Base-by-base conservation (phyloP, 2,797 vertebrate species). In the Leuciscus waleckii region DNA sequence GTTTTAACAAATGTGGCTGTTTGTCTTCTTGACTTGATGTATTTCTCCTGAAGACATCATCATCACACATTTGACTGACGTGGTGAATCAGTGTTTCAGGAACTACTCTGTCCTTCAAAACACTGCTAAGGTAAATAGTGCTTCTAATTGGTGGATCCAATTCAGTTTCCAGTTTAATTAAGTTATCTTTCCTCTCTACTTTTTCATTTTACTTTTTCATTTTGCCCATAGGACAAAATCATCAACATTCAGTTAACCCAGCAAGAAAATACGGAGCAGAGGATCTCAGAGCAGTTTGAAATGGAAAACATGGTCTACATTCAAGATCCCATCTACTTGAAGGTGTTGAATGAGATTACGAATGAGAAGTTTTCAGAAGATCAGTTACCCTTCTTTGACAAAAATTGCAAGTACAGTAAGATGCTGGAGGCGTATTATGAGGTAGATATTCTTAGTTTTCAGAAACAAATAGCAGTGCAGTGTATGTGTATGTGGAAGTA, bases 221-320 rank as follows among this genome's bases (percentile, higher is more conserved):
- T 46, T 14, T 49, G 46, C 46, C 4, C 29, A 10, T 19, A 96
- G 96, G 1, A 77, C 67, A 95, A 83, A 88, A 92, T 95, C 1
- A 91, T 93, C 87, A 90, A 90, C 46, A 92, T 95, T 3, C 90
- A 82, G 69, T 23, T 75, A 0, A 75, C 87, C 0, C 92, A 93
- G 79, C 88, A 88, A n/a, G 51, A 0, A 0, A 88, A 90, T 5
- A 92, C 93, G 0, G 90, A 93, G 89, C 75, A 70, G 39, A 16
- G 2, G 21, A 77, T 77, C 32, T n/a, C 1, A 8, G 75, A 77
- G 21, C 75, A 9, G 75, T 77, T 61, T 26, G 90, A 89, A 8
- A 95, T 96, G 93, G 96, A 96, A 88, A 89, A 89, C 65, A 87
- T 94, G 0, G 79, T 96, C 32, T 96, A 93, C 88, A 96, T 94